Evolutionary conservation across 2,888 invertebrate species (phyloP), one percentile per base, ranked within the genome.

Genomic region (Dynastes tityus): DNA sequence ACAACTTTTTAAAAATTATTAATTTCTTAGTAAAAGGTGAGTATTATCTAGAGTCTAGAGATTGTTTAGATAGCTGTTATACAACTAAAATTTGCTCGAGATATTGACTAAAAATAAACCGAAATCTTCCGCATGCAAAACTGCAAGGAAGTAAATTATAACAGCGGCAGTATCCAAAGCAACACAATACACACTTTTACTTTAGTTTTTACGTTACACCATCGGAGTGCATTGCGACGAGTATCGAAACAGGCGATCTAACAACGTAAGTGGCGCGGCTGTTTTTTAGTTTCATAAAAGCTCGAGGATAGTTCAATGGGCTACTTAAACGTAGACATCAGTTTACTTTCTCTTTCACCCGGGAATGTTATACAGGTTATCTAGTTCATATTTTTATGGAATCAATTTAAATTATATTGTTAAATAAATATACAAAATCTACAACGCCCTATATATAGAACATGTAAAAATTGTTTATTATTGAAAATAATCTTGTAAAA

Each of bases 281-380:
- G 13, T n/a, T 29, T 63, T 63, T 29, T 63, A 29, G 11, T 29
- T 63, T 29, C 63, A 9, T 32, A 29, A 29, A 32, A 63, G 22
- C 63, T 63, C 63, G 63, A 11, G n/a, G 63, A n/a, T 63, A 13
- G 29, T 63, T 63, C 63, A 63, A 27, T 11, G 32, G 13, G 63
- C 63, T 29, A 29, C 32, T 63, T 29, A 63, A 63, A 29, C 63
- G 32, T 9, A 32, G 29, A 13, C 27, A 63, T n/a, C 63, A 13
- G 29, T 11, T 32, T 63, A 63, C 63, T 63, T 63, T 63, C 63
- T 63, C 63, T 63, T 63, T 63, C 29, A 63, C 63, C 32, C 63
- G 29, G 29, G 13, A 45, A 32, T 13, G 32, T 16, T 29, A n/a
- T 63, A 32, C 63, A 32, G 6, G 3, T 63, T 27, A 13, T 22